These are phyloP conservation scores for Ectobius pallidus DNA, from an alignment of 2,888 invertebrate genomes.

Conservation along the genomic window DNA sequence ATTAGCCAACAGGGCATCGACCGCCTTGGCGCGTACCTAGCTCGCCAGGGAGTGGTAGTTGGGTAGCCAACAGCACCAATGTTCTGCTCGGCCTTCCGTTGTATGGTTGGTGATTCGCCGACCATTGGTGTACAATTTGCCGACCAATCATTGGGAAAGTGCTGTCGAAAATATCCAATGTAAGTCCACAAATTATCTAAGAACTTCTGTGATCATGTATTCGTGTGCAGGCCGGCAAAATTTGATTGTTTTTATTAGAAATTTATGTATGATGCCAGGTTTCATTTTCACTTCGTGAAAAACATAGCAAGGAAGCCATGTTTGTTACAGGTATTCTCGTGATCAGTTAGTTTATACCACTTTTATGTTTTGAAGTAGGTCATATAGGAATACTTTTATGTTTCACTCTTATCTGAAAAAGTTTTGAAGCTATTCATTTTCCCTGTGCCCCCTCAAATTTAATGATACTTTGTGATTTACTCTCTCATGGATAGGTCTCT, in stretches of 20 bases:
- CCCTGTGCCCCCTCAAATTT: no score
- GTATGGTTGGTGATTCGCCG: slow-evolving; percentile 61
- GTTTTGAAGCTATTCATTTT: no score
- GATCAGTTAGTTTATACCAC: slow-evolving; percentile 37
- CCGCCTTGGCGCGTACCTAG: slow-evolving; percentile 43
- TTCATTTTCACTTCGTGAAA: not conserved
- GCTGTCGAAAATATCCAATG: slow-evolving; percentile 74
- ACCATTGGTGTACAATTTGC: slow-evolving; percentile 84
- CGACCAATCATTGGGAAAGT: slow-evolving; percentile 90
- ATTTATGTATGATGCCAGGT: not conserved
- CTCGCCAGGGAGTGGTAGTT: slow-evolving; percentile 66
- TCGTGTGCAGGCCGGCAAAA: slow-evolving; percentile 43
- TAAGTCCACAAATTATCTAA: slow-evolving; percentile 75
- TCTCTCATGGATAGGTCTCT: no score
- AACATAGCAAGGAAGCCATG: slow-evolving; percentile 49
- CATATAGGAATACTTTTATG: slow-evolving; percentile 7
- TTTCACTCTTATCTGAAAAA: no score
- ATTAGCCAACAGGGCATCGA: slow-evolving; percentile 37
- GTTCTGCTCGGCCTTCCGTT: slow-evolving; percentile 38
- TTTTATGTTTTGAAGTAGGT: slow-evolving; percentile 33
- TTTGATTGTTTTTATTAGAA: slow-evolving; percentile 43
- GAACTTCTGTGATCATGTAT: slow-evolving; percentile 53
- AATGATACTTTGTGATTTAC: no score
- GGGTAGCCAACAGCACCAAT: slow-evolving; percentile 44
- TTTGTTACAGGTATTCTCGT: slow-evolving; percentile 47